Conservation (phyloP, 1,140 invertebrate species). For the Condylostylus longicornis region DNA sequence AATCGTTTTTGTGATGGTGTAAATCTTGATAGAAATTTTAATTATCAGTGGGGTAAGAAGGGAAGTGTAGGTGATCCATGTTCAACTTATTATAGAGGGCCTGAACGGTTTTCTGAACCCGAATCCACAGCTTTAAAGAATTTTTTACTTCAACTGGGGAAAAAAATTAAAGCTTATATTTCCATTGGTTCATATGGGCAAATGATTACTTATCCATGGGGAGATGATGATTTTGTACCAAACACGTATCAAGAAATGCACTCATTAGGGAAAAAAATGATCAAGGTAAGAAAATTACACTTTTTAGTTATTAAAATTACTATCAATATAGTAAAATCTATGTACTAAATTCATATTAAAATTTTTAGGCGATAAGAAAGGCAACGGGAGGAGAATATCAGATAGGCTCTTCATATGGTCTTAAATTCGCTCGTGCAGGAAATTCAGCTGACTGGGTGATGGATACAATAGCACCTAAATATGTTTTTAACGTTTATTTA, state of each 20-base stretch:
- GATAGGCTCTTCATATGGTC: slow-evolving; percentile 22
- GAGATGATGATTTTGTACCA: slow-evolving; percentile 23
- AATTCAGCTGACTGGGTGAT: slow-evolving; percentile 60
- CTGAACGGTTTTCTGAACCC: slow-evolving; percentile 64
- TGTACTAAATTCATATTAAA: not conserved
- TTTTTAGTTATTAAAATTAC: not conserved
- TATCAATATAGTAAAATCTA: not conserved
- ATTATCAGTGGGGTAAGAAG: slow-evolving; percentile 56
- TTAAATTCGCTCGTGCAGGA: slow-evolving; percentile 28
- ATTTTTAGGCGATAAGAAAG: not conserved
- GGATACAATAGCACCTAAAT: slow-evolving; percentile 45
- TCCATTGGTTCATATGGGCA: slow-evolving; percentile 68
- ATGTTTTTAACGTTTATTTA: slow-evolving; percentile 65
- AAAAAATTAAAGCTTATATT: slow-evolving; percentile 39
- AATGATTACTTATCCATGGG: slow-evolving; percentile 36
- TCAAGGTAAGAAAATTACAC: slow-evolving; percentile 8
- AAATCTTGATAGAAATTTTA: slow-evolving; percentile 69
- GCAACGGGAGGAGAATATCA: slow-evolving; percentile 19
- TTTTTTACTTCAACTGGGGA: slow-evolving; percentile 35
- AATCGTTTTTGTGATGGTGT: slow-evolving; percentile 58
- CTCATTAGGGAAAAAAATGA: slow-evolving; percentile 14
- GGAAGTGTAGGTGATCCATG: slow-evolving; percentile 68
- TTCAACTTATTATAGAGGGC: slow-evolving; percentile 61
- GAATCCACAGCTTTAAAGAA: slow-evolving; percentile 58
- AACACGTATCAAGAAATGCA: slow-evolving; percentile 18